phyloP scores from a whole-genome alignment of 2,888 invertebrate genomes.

The Brachyptera risi region DNA sequence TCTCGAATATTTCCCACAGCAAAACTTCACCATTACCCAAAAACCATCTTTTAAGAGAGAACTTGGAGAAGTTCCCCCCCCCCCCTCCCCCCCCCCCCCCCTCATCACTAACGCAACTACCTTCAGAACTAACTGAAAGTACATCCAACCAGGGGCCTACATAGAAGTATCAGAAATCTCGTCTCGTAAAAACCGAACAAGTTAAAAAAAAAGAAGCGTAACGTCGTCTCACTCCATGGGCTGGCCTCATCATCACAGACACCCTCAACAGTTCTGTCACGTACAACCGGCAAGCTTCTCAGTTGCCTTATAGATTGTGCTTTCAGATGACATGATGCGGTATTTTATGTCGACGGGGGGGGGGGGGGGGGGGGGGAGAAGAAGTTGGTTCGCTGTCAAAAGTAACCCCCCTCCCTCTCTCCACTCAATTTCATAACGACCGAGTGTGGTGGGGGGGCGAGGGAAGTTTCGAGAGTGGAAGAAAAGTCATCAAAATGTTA shows the following conservation, averaged over 20 bases:
- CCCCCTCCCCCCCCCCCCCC: no score
- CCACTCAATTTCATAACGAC: neutral
- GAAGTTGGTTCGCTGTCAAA: neutral
- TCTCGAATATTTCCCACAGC: neutral
- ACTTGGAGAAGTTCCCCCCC: neutral
- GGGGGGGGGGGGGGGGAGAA: neutral
- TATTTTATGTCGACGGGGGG: no score
- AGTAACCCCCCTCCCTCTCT: neutral
- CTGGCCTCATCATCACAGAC: neutral
- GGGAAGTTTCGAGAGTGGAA: no score
- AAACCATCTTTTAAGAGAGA: neutral
- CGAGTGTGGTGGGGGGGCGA: no score
- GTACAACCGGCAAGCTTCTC: neutral
- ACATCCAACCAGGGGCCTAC: neutral
- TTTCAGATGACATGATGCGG: neutral
- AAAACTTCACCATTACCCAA: neutral
- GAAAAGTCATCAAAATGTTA: neutral
- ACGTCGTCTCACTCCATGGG: neutral
- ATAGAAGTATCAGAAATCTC: neutral
- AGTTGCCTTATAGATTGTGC: neutral
- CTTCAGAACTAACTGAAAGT: no score
- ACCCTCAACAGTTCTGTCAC: neutral
- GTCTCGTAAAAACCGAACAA: neutral
- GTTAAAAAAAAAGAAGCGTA: no score
- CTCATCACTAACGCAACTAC: no score